phyloP scores from a whole-genome alignment of 2,888 invertebrate species.

The Muscina levida region DNA sequence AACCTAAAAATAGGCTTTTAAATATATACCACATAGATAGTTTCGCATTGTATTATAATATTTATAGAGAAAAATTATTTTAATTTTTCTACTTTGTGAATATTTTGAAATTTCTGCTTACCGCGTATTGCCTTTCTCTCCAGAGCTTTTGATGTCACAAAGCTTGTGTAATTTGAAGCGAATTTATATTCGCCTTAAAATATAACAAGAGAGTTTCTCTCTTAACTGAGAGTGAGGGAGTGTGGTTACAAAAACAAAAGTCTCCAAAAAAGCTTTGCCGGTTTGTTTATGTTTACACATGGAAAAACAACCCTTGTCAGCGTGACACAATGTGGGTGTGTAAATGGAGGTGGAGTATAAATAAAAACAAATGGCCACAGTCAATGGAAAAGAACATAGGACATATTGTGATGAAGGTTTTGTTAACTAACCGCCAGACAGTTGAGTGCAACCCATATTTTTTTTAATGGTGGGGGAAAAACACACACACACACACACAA shows the following conservation, averaged over 20 bases:
- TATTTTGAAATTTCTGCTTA: no score
- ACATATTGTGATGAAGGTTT: background rate
- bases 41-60: no score
- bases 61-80: no score
- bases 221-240: background rate
- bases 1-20: no score
- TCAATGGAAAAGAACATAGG: conserved; percentile 24
- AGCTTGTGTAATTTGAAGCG: conserved; percentile 52
- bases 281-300: conserved; percentile 40
- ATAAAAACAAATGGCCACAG: conserved; percentile 38
- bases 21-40: no score
- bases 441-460: no score
- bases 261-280: conserved; percentile 50
- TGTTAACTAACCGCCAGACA: background rate
- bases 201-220: background rate
- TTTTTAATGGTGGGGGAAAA: no score
- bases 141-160: conserved; percentile 30
- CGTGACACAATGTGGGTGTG: no score
- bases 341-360: conserved; percentile 9
- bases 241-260: conserved; percentile 33
- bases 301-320: background rate
- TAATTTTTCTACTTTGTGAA: no score
- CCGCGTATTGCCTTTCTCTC: background rate
- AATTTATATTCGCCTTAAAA: conserved; percentile 31
- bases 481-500: no score